These are phyloP conservation scores for Tenthredo distinguenda DNA, from an alignment of 2,888 invertebrate species.

Conservation along the genomic window DNA sequence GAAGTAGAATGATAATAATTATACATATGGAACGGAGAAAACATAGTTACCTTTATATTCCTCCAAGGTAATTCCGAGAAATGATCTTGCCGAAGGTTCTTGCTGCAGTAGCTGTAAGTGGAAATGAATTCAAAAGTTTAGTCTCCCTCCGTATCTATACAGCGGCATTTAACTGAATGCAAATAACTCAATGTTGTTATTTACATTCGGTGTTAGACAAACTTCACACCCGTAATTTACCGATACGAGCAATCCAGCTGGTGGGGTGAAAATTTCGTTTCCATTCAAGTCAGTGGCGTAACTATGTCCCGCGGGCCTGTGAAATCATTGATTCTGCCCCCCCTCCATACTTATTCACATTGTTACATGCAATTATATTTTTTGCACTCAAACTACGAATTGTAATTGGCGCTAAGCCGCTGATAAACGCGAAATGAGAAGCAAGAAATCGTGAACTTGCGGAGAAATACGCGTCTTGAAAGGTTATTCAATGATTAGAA, in stretches of 20 bases:
- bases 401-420: too few species aligned
- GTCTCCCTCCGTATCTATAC: not conserved
- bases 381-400: too few species aligned
- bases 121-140: not conserved
- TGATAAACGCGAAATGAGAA: too few species aligned
- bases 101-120: not conserved
- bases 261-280: not conserved
- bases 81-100: not conserved
- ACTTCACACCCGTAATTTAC: constrained; percentile 37
- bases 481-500: too few species aligned
- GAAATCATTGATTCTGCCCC: too few species aligned
- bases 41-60: constrained; percentile 6
- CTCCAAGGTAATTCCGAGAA: not conserved
- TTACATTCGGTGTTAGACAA: constrained; percentile 29
- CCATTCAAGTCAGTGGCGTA: not conserved
- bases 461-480: too few species aligned
- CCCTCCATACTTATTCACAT: too few species aligned
- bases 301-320: too few species aligned
- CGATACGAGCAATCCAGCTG: constrained; percentile 2
- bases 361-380: too few species aligned
- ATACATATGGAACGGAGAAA: constrained; percentile 34
- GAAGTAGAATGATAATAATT: constrained; percentile 49
- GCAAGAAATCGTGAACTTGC: too few species aligned
- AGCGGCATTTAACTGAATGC: constrained; percentile 8
- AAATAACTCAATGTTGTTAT: constrained; percentile 35